Percentiles rank a stretch among this genome's conserved stretches.
Conservation (phyloP, 2,797 vertebrate genomes). For the Champsocephalus gunnari region DNA sequence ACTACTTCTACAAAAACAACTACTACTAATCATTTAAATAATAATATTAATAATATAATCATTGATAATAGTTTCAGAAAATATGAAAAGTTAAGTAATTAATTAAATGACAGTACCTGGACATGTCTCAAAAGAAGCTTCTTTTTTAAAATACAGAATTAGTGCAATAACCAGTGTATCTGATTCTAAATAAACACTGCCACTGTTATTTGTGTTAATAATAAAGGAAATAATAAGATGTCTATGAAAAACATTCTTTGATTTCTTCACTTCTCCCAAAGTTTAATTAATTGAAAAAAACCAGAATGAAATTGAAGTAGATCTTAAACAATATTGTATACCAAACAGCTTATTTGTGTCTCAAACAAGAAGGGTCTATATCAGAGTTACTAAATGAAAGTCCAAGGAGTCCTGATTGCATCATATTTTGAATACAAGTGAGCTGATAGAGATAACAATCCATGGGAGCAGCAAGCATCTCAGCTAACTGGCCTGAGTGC, state of each 20-base stretch:
- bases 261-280: background rate
- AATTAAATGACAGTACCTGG: background rate
- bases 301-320: background rate
- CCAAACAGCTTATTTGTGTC: background rate
- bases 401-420: conserved; percentile 40
- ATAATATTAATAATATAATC: too few relatives aligned
- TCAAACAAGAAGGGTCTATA: background rate
- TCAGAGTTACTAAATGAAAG: too few relatives aligned
- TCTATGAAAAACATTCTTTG: background rate
- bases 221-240: background rate
- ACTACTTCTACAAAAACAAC: background rate
- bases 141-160: background rate
- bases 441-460: conserved; percentile 51
- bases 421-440: conserved; percentile 49
- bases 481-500: conserved; percentile 76
- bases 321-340: background rate
- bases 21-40: background rate
- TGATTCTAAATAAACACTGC: background rate
- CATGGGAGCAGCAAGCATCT: conserved; percentile 60
- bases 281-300: background rate
- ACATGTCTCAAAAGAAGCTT: background rate
- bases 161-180: background rate
- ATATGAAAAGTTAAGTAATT: background rate
- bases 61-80: background rate
- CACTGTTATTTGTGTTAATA: background rate